These are phyloP conservation scores for Limnephilus lunatus DNA, from an alignment of 2,888 invertebrate species.

Conservation along the genomic window DNA sequence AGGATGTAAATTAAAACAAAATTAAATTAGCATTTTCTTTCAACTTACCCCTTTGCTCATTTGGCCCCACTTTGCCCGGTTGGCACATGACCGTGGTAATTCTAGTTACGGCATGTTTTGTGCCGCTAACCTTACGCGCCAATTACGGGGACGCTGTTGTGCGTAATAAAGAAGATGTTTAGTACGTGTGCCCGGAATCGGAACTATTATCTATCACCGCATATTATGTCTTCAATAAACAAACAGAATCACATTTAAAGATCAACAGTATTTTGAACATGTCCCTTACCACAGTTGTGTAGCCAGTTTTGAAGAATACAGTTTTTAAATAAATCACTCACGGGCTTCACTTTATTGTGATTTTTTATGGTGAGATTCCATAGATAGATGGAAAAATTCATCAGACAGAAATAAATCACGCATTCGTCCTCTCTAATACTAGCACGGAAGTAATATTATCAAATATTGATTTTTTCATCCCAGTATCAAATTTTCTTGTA, in stretches of 20 bases:
- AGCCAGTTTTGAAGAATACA: background rate
- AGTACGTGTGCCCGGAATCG: background rate
- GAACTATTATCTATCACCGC: background rate
- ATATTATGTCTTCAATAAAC: background rate
- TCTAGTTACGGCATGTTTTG: background rate
- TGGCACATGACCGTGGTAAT: background rate
- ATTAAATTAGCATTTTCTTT: background rate
- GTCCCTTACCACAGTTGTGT: background rate
- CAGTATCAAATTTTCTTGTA: too few relatives aligned
- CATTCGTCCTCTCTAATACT: too few relatives aligned
- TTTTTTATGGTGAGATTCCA: too few relatives aligned
- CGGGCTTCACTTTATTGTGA: too few relatives aligned
- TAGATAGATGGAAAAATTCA: too few relatives aligned
- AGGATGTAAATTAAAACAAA: background rate
- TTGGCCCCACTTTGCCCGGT: background rate
- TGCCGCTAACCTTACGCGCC: background rate
- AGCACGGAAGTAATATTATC: too few relatives aligned
- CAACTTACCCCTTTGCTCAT: background rate
- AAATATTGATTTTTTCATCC: too few relatives aligned
- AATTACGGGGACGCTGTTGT: background rate
- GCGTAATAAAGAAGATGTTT: background rate
- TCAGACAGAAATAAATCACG: too few relatives aligned
- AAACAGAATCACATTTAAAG: background rate
- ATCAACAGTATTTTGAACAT: background rate
- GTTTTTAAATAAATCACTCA: too few relatives aligned